These are phyloP conservation scores for Paramormyrops hopkinsi DNA, from an alignment of 2,797 vertebrate species.

Conservation along the genomic window DNA sequence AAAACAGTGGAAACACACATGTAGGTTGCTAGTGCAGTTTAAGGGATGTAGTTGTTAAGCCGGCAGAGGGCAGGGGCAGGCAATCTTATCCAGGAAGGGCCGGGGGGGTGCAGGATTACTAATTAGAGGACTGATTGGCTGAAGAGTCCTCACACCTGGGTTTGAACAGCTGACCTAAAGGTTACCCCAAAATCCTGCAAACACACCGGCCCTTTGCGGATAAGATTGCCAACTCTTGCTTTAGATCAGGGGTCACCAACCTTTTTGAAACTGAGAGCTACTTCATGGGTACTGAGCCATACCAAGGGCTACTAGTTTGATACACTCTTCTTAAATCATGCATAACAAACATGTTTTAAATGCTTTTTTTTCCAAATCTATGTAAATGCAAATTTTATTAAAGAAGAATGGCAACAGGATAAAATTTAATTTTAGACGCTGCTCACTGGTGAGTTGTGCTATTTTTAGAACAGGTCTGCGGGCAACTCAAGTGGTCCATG, in stretches of 20 bases:
- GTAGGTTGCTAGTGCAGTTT: neutral
- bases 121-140: neutral
- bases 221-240: neutral
- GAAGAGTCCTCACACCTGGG: neutral
- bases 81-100: neutral
- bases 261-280: no score
- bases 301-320: no score
- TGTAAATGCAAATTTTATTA: no score
- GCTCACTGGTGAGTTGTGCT: no score
- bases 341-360: no score
- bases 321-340: no score
- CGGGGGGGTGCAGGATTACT: neutral
- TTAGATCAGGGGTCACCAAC: neutral
- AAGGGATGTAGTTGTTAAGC: neutral
- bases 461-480: no score
- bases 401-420: no score
- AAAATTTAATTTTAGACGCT: no score
- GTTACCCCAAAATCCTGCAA: neutral
- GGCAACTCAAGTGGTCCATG: no score
- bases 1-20: neutral
- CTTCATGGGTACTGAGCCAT: no score
- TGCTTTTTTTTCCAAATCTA: no score
- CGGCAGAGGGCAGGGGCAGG: neutral
- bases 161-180: neutral
- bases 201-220: neutral